Evolutionary conservation across 2,888 invertebrate genomes (phyloP), one percentile per base, ranked within the genome.

Genomic region (Cotesia congregata): DNA sequence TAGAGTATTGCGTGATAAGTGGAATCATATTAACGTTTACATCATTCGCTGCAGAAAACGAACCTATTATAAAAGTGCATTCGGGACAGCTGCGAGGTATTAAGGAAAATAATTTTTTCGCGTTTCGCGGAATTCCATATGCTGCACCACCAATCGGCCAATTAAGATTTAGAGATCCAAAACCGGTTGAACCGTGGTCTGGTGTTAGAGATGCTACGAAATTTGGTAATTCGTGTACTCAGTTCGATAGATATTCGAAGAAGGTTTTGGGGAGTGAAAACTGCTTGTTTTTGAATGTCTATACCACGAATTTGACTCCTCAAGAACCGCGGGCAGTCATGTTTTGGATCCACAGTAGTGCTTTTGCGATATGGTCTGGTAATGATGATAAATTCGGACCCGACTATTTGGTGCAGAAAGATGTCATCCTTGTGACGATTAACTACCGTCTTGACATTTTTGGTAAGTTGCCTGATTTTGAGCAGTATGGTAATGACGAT

Each of bases 321-420:
- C n/a, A 40, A 2, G 65, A 5, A 6, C 80, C 75, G 5, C 78
- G 62, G 17, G 77, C 86, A 0, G 86, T 87, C 5, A 86, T 87
- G 87, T 82, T 87, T 1, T 88, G 84, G 86, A 83, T 87, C 65
- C 85, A 88, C 68, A 86, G 87, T 0, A 87, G 88, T 9, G 84
- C 74, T 1, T 88, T 85, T 40, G 5, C 0, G 4, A 64, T 1
- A 17, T 86, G 86, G 0, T 82, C 81, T 1, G 85, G 85, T 1
- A 79, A 85, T 76, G 82, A 82, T 41, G 20, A 72, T 0, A 0
- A 83, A 6, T 86, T 82, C 41, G 85, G 85, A 5, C 87, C 88
- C 0, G 87, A 87, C 79, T 86, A 83, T 69, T 80, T 88, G 15
- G 17, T 88, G 12, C 80, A 79, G n/a, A 86, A 85, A 64, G 83